Base-by-base conservation (phyloP, 2,888 invertebrate genomes). In the Theretra japonica region DNA sequence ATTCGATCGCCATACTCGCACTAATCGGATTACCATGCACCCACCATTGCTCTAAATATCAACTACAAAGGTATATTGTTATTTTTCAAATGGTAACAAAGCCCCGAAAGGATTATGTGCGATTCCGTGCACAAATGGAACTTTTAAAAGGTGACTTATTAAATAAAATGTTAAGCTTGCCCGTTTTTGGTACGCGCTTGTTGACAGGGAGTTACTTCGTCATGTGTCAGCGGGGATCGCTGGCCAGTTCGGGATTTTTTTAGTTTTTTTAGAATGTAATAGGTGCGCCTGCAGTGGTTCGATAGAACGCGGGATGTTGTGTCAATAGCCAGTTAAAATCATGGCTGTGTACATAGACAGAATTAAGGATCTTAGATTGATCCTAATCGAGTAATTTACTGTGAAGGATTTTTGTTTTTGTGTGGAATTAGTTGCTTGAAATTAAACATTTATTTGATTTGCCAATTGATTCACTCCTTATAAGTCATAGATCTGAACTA, bases 21-120 rank as follows among this genome's bases (percentile, higher is more conserved):
- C 74, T 89, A 89, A 90, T 88, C 88, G 81, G 87, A 87, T 90
- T 89, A 88, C 79, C 75, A 82, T 82, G 83, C 83, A 82, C 81
- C 83, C 78, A 79, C 83, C 85, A 83, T 84, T 82, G 81, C 85
- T 82, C 83, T 80, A 80, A 85, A 84, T 82, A 86, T 84, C 81
- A 83, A 82, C 81, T 76, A 80, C 79, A 80, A 78, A 77, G 74
- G 69, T 73, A 71, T 71, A 70, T 72, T 72, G 70, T 69, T 65
- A 69, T 74, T 73, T 71, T 71, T 50, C 48, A 68, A 72, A 68
- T 72, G 48, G 68, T 48, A 68, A 59, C 50, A 58, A 21, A 68
- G 30, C 56, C 57, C 25, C 7, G 28, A 59, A 71, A 33, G 69
- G 69, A 70, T 62, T 70, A 53, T 70, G 53, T 50, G 60, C 70